Percentiles rank a stretch among this genome's conserved stretches.
Evolutionary conservation across 2,113 vertebrate genomes (phyloP).

Genomic region (Salvelinus fontinalis): DNA sequence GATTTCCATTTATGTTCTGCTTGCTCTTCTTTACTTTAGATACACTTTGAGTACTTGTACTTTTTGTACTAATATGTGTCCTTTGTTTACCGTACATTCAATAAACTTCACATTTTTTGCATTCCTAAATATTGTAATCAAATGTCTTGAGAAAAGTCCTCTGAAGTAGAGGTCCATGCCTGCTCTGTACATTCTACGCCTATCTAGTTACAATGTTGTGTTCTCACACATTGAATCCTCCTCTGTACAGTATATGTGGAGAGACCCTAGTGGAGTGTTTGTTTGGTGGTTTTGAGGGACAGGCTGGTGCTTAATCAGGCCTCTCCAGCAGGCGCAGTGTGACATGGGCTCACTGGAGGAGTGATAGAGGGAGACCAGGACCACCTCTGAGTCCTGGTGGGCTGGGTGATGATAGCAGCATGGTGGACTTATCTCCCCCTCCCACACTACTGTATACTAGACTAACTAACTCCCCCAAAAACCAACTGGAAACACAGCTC

Average conservation of each 20-base stretch:
- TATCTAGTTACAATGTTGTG: neutral
- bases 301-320: constrained; percentile 32
- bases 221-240: neutral
- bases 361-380: constrained; percentile 47
- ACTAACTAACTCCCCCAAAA: neutral
- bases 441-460: constrained; percentile 37
- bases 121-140: neutral
- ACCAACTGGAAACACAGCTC: constrained; percentile 5
- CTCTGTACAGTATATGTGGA: neutral
- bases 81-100: neutral
- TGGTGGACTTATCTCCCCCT: constrained; percentile 66
- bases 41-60: neutral
- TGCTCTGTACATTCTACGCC: neutral
- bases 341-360: constrained; percentile 18
- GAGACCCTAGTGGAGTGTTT: neutral
- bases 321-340: constrained; percentile 16
- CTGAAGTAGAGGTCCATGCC: neutral
- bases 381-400: constrained; percentile 49
- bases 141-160: neutral
- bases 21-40: neutral
- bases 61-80: neutral
- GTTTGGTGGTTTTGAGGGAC: neutral
- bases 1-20: neutral
- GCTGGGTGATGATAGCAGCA: constrained; percentile 69
- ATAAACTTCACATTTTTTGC: neutral